Percentiles rank a stretch among this genome's conserved stretches.
These are phyloP conservation scores for Hypolimnas misippus DNA, from an alignment of 2,888 invertebrate species.

Conservation along the genomic window DNA sequence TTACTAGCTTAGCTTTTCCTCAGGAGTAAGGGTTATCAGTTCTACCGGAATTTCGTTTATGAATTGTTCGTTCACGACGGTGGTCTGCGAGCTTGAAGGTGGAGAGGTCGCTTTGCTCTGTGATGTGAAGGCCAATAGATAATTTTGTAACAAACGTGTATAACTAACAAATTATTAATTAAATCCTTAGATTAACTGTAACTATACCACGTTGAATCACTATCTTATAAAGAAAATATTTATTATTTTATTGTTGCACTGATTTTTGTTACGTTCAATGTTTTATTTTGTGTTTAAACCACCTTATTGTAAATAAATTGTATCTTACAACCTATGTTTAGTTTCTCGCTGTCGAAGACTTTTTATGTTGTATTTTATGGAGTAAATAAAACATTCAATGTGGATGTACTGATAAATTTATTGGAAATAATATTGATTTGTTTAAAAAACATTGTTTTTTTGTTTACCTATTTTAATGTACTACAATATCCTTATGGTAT, in stretches of 20 bases:
- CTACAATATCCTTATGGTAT: no score
- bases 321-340: slow-evolving; percentile 74
- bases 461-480: not conserved
- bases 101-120: slow-evolving; percentile 76
- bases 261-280: slow-evolving; percentile 81
- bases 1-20: slow-evolving; percentile 27
- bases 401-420: slow-evolving; percentile 83
- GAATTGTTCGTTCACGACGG: not conserved
- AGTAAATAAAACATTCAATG: slow-evolving; percentile 75
- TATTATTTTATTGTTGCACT: slow-evolving; percentile 83
- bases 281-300: slow-evolving; percentile 80
- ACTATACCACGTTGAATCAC: slow-evolving; percentile 80
- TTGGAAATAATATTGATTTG: slow-evolving; percentile 84
- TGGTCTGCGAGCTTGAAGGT: slow-evolving; percentile 46
- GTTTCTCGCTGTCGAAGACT: slow-evolving; percentile 74
- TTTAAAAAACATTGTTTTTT: slow-evolving; percentile 67
- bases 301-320: slow-evolving; percentile 78
- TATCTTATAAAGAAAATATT: slow-evolving; percentile 71
- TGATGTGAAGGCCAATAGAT: slow-evolving; percentile 82
- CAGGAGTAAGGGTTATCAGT: slow-evolving; percentile 24
- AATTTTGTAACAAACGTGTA: slow-evolving; percentile 79
- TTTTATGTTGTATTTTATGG: slow-evolving; percentile 76
- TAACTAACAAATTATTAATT: slow-evolving; percentile 74
- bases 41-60: slow-evolving; percentile 14
- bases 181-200: slow-evolving; percentile 73